Evolutionary conservation across 2,888 invertebrate genomes (phyloP), one percentile per base, ranked within the genome.

Genomic region (Leucophenga maculata): DNA sequence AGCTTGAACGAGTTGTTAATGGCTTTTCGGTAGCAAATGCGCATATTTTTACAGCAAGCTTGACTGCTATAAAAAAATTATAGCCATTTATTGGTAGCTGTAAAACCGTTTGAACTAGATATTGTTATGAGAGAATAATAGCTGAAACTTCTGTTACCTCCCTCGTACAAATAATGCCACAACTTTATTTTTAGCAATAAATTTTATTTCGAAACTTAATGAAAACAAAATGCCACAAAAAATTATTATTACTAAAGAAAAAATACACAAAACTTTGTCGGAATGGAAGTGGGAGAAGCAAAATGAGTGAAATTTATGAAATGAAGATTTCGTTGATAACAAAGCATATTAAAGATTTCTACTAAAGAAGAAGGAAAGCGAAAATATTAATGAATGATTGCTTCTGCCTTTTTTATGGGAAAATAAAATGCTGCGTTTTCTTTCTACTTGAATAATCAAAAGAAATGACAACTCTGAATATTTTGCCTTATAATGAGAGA

Each of bases 221-320:
- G 11, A 39, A 39, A 39, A 39, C 39, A 39, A 39, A 39, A 39
- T 39, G 39, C 39, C 39, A 39, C 39, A 39, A 3, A 39, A 39
- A 11, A 11, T 39, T 39, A 39, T 39, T 39, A 11, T 39, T 39
- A 39, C 9, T 54, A 14, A 13, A 20, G 18, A 13, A 54, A 54
- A 54, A 54, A 18, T 22, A 54, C 18, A 20, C 54, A 54, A 52
- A n/a, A n/a, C n/a, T n/a, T 39, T 39, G 60, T 57, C 6, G 57
- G 31, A 13, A 57, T 2, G 31, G 31, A 31, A 14, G 20, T 16
- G 16, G 20, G 18, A 20, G 3, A 14, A 20, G 8, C 68, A 72
- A 77, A 82, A 74, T 82, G 79, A 77, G 80, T 82, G 80, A 80
- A 82, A 80, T 79, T 77, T 20, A 31, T 74, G 75, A 79, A 78